Base-by-base conservation (phyloP, 2,113 vertebrate genomes). In the Eretmochelys imbricata region DNA sequence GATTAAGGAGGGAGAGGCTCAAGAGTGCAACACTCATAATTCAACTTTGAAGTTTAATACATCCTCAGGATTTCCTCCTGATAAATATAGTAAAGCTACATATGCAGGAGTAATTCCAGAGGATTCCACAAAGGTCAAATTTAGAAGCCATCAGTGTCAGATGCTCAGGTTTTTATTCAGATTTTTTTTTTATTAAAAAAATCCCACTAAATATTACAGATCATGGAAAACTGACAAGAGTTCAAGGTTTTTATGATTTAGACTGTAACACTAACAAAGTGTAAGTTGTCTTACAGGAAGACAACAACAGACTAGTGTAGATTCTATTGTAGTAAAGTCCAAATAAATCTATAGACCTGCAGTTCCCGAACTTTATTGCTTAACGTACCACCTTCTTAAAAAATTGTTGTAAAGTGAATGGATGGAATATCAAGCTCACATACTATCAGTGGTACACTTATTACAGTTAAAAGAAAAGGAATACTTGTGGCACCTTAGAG, bases 61-160 rank as follows among this genome's bases (percentile, higher is more conserved):
- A 97, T 91, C 94, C 93, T 97, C 94, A 97, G 95, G 93, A 97
- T 97, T 97, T 97, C 96, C 95, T 97, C 82, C 93, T 3, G 25
- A 86, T 94, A 96, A 96, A 94, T 90, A 96, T 25, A 93, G 90
- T 85, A 95, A 92, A 91, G 51, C 54, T 94, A 78, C 51, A 92
- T 76, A 91, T 38, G 55, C 48, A 95, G 78, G 89, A 93, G 69
- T 55, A 48, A 89, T 62, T 95, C 54, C 84, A 86, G 81, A 89
- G 50, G 17, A 42, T 27, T 90, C 72, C 62, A 91, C 59, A 57
- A 91, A 88, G 82, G 85, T 55, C 88, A 94, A 94, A 93, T 92
- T 92, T 90, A 97, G 85, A 89, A 88, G 38, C 27, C 83, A 53
- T 59, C 89, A 50, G n/a, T 80, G 81, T 57, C 90, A 90, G 55